Evolutionary conservation across 2,888 invertebrate species (phyloP), one percentile per base, ranked within the genome.

Genomic region (Tridacna crocea): DNA sequence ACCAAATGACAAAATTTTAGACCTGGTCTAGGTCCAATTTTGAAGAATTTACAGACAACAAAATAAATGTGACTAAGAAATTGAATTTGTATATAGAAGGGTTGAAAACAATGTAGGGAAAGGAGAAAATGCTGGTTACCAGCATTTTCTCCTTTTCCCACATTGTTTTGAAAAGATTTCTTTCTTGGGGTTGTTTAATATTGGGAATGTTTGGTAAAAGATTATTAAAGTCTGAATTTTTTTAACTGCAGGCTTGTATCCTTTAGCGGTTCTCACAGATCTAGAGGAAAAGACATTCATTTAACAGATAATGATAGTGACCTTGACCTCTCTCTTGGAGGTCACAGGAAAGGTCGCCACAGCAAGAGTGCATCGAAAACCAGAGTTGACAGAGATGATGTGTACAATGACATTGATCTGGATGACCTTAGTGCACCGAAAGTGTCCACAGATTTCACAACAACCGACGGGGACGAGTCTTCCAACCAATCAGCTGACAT

Each of bases 401-500:
- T 89, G 15, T 88, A 91, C 77, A 89, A 91, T 84, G 91, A 91
- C 77, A 84, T 92, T 1, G 89, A 89, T 77, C 75, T 88, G 17
- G 87, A 84, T 74, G 91, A 91, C 36, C 78, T 87, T 48, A 81
- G 82, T 79, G 89, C 87, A 19, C 79, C 90, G 10, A 89, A 88
- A 77, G 60, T 87, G 13, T 88, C 89, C 22, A 85, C 86, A 72
- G 89, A 85, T 61, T 87, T 91, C 19, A 90, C 88, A 13, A 90
- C 90, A 26, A 90, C 90, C 26, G 92, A 92, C 65, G 90, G 88
- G 11, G 90, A 90, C 22, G 86, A 88, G 26, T 89, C 90, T 0
- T 91, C 92, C 17, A 87, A 88, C 11, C 86, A 90, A 70, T 93
- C 93, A 8, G 91, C 90, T 24, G 93, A 93, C 79, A 87, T 94